Evolutionary conservation across 2,113 vertebrate species (phyloP), one percentile per base, ranked within the genome.

Genomic region (Misgurnus anguillicaudatus): DNA sequence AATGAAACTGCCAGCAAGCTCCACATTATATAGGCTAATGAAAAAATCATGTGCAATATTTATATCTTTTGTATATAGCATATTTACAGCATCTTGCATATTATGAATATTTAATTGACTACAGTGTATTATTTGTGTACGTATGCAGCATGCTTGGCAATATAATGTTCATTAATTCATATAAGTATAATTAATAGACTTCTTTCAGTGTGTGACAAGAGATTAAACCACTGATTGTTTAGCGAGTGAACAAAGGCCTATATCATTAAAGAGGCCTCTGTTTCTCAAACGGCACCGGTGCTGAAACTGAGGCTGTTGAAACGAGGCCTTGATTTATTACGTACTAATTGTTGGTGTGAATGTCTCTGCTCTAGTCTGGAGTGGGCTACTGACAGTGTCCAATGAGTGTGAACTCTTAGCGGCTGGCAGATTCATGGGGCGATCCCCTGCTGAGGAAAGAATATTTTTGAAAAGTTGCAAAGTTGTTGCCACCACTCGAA

Each of bases 381-480:
- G 87, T 84, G 79, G 66, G 84, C 92, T 93, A 93, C 92, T 91
- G 91, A 91, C 87, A 89, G 90, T 85, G 82, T 77, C 83, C 66
- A 87, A 83, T 90, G 90, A 92, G 91, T 93, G 91, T 86, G 87
- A 93, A 89, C 91, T 91, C 93, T 93, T 92, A 92, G 90, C 92
- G 88, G 89, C 87, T 90, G 87, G 87, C 89, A 86, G 85, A 85
- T 87, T 88, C 89, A 87, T 90, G 78, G 84, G 72, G 82, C 80
- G 79, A 83, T 53, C 88, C 81, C 86, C 82, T 78, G 67, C 84
- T 86, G 80, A 72, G 88, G 82, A 81, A 53, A 78, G 78, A 90
- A 90, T 89, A 93, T 91, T 93, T 93, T 87, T 83, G 82, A 91
- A 89, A 88, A 85, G 87, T 92, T 82, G 85, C 89, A 90, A 90